Evolutionary conservation across 2,113 vertebrate genomes (phyloP).

Genomic region (Forbesichthys agassizii): DNA sequence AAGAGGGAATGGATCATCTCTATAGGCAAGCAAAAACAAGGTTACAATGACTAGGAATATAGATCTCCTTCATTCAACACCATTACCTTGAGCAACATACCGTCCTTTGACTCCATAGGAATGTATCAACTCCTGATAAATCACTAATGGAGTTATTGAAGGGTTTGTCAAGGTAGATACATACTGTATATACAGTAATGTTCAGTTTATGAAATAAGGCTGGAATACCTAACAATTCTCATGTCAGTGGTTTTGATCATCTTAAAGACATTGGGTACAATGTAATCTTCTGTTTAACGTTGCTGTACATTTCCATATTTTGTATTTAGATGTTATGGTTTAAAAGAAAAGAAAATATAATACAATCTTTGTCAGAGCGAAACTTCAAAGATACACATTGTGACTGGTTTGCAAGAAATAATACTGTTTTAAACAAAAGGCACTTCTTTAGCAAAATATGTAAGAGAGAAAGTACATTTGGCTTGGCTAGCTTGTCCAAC

Average conservation of each 20-base stretch:
- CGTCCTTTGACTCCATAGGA: constrained; percentile 29
- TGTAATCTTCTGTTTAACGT: background rate
- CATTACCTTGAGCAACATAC: constrained; percentile 14
- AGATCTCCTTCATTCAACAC: constrained; percentile 45
- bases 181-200: constrained; percentile 25
- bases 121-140: constrained; percentile 43
- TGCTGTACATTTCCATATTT: constrained; percentile 44
- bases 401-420: constrained; percentile 64
- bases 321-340: constrained; percentile 54
- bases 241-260: constrained; percentile 1
- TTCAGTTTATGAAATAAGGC: constrained; percentile 25
- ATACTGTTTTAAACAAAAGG: constrained; percentile 77
- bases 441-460: constrained; percentile 63
- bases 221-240: background rate
- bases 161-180: constrained; percentile 42
- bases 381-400: constrained; percentile 47
- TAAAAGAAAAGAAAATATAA: constrained; percentile 51
- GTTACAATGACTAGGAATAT: constrained; percentile 6
- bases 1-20: constrained; percentile 25
- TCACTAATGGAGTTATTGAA: constrained; percentile 42
- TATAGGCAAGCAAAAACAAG: constrained; percentile 9
- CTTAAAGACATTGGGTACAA: constrained; percentile 15
- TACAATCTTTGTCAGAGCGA: constrained; percentile 55
- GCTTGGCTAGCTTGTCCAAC: constrained; percentile 52
- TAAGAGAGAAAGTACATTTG: constrained; percentile 48